Conservation (phyloP, 2,888 invertebrate species). For the Lochmaea capreae region DNA sequence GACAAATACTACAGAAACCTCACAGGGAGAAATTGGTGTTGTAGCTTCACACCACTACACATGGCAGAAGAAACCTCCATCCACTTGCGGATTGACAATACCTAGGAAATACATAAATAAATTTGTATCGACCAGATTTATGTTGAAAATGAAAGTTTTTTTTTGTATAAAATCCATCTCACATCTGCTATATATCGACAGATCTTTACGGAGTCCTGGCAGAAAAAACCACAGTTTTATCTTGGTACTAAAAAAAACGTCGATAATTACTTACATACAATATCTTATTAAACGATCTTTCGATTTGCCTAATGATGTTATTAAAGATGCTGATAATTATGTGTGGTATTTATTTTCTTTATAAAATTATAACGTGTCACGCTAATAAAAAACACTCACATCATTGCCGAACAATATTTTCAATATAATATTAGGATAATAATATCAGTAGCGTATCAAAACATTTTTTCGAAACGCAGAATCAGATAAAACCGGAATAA, state of each 20-base stretch:
- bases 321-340: slow-evolving; percentile 33
- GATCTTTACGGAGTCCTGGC: neutral
- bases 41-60: no score
- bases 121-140: no score
- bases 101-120: no score
- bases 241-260: neutral
- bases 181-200: neutral
- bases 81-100: no score
- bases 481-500: slow-evolving; percentile 35
- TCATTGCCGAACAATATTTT: slow-evolving; percentile 2
- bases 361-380: slow-evolving; percentile 35
- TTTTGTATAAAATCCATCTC: no score
- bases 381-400: slow-evolving; percentile 28
- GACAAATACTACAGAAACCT: no score
- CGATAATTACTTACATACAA: slow-evolving; percentile 13
- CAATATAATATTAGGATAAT: neutral
- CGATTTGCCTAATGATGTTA: slow-evolving; percentile 32
- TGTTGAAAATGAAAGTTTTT: no score
- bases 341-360: slow-evolving; percentile 31
- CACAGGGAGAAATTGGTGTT: no score
- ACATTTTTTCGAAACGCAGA: slow-evolving; percentile 10
- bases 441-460: neutral
- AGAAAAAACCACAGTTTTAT: neutral
- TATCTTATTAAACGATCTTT: slow-evolving; percentile 26
- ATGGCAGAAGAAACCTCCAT: no score